A percentile compares a stretch with the other conserved stretches of the same genome.
Evolutionary conservation across 53 echinoderm and acorn worm genomes (phyloP).

Genomic region (Actinopyga echinites): DNA sequence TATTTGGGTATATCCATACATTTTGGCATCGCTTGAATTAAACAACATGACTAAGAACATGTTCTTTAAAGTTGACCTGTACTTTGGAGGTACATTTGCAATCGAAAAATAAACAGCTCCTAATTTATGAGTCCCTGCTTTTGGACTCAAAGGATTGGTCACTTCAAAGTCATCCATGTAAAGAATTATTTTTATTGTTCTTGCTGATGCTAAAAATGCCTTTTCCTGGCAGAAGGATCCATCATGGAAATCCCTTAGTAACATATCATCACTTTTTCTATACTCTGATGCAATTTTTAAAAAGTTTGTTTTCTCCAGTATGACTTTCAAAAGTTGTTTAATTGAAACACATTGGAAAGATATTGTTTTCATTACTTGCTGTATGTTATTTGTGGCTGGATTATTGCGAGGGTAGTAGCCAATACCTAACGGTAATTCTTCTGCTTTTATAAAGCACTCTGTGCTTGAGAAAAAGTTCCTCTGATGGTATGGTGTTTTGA

Average conservation of each 20-base stretch:
- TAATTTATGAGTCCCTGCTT: too few species aligned
- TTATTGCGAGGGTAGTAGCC: conserved; percentile 50
- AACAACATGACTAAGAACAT: conserved; percentile 40
- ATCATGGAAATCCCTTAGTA: conserved; percentile 49
- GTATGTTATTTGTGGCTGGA: conserved; percentile 30
- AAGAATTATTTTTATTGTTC: conserved; percentile 26
- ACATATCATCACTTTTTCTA: conserved; percentile 32
- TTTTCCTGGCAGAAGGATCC: conserved; percentile 15
- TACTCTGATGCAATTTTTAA: conserved; percentile 33
- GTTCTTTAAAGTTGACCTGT: conserved; percentile 45
- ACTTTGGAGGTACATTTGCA: conserved; percentile 46
- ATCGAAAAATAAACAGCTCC: conserved; percentile 49
- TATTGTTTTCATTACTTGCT: conserved; percentile 42
- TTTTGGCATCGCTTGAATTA: conserved; percentile 35
- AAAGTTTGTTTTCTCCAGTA: conserved; percentile 45
- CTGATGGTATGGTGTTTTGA: conserved; percentile 47
- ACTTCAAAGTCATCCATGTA: conserved; percentile 22
- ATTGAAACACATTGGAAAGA: conserved; percentile 56
- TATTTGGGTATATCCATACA: conserved; percentile 43
- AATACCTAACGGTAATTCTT: conserved; percentile 45
- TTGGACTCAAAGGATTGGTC: too few species aligned
- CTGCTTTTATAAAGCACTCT: conserved; percentile 34
- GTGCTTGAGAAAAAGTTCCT: conserved; percentile 41
- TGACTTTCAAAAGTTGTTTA: conserved; percentile 6
- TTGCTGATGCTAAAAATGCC: conserved; percentile 31